Percentiles rank a stretch among this genome's conserved stretches.
phyloP scores from a whole-genome alignment of 2,113 vertebrate genomes.

The Amphilophus citrinellus region DNA sequence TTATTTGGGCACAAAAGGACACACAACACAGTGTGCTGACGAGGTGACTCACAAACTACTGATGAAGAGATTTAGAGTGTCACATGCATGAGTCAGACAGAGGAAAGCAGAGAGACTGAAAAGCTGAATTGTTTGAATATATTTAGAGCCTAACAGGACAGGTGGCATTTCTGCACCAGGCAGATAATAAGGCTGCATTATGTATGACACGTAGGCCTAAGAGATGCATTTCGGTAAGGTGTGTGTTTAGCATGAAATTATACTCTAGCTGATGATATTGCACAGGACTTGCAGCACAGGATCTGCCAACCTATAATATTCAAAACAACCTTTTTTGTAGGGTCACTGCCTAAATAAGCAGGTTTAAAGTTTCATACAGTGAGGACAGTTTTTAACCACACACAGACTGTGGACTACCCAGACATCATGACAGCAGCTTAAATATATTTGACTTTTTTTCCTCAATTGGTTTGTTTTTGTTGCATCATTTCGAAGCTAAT shows the following conservation, averaged over 20 bases:
- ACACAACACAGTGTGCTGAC: not conserved
- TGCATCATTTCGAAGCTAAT: no score
- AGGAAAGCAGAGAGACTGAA: not conserved
- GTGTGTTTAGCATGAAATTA: not conserved
- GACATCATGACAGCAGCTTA: not conserved
- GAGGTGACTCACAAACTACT: constrained; percentile 8
- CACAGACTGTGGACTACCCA: not conserved
- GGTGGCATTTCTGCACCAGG: not conserved
- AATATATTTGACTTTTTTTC: not conserved
- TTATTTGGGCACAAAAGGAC: not conserved
- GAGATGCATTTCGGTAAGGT: not conserved
- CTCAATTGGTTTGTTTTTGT: not conserved
- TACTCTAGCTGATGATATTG: not conserved
- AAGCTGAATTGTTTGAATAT: not conserved
- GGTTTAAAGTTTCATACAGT: not conserved
- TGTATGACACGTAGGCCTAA: not conserved
- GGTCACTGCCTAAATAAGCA: not conserved
- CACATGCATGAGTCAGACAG: not conserved
- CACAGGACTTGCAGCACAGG: not conserved
- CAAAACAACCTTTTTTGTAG: not conserved
- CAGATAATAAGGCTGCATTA: not conserved
- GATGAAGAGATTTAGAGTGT: not conserved
- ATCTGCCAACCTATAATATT: not conserved
- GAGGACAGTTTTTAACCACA: not conserved
- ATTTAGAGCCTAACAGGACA: constrained; percentile 1